These are phyloP conservation scores for Trilocha varians DNA, from an alignment of 2,888 invertebrate species.

Conservation along the genomic window DNA sequence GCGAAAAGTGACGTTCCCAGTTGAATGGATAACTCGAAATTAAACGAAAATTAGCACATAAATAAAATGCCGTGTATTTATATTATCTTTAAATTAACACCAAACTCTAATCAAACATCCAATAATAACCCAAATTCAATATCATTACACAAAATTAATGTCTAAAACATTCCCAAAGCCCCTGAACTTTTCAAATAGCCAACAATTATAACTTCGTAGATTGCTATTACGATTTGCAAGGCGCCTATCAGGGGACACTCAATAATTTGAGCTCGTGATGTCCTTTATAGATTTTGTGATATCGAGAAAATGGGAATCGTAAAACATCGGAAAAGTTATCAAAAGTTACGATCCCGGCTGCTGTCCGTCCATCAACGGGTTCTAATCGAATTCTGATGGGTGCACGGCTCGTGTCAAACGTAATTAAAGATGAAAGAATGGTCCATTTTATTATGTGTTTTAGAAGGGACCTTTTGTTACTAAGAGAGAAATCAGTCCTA, in stretches of 20 bases:
- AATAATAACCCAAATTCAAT: too few relatives aligned
- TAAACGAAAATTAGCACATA: too few relatives aligned
- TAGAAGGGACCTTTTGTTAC: too few relatives aligned
- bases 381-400: conserved; percentile 5
- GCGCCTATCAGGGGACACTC: background rate
- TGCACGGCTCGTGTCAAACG: background rate
- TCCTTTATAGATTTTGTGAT: background rate
- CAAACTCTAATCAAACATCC: too few relatives aligned
- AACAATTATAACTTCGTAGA: background rate
- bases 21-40: too few relatives aligned
- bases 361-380: background rate
- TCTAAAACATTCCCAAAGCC: background rate
- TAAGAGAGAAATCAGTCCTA: too few relatives aligned
- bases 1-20: too few relatives aligned
- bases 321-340: background rate
- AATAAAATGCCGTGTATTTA: too few relatives aligned
- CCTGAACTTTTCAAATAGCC: background rate
- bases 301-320: background rate
- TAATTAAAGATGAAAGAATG: background rate
- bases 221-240: background rate
- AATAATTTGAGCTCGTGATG: background rate
- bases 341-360: background rate
- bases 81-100: too few relatives aligned
- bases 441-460: too few relatives aligned
- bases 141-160: too few relatives aligned